Conservation (phyloP, 2,888 invertebrate species). For the Andrena flavipes region DNA sequence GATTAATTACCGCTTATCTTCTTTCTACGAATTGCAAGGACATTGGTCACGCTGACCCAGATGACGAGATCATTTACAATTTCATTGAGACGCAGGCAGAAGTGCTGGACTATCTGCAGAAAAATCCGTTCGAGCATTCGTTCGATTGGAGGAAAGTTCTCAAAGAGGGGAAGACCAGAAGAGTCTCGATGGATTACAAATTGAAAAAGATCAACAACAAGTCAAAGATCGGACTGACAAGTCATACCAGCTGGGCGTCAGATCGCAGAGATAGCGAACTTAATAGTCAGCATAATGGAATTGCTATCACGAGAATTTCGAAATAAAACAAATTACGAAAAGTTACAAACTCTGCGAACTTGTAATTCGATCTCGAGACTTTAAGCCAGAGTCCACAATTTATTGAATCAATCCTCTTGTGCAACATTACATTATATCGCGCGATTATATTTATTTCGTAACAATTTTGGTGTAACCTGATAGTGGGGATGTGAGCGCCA, state of each 20-base stretch:
- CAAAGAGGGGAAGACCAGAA: conserved; percentile 85
- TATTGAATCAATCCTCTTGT: too few relatives aligned
- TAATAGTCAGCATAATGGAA: too few relatives aligned
- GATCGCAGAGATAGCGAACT: too few relatives aligned
- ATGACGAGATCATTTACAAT: conserved; percentile 73
- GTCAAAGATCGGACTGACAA: conserved; percentile 19
- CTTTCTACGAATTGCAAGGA: conserved; percentile 14
- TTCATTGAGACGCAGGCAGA: conserved; percentile 73
- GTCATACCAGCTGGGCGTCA: too few relatives aligned
- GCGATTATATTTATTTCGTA: conserved; percentile 50
- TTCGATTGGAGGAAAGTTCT: conserved; percentile 87
- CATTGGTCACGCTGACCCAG: conserved; percentile 31
- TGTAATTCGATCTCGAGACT: too few relatives aligned
- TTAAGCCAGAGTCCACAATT: too few relatives aligned
- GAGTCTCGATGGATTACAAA: conserved; percentile 84
- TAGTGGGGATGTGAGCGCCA: conserved; percentile 53
- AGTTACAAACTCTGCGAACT: too few relatives aligned
- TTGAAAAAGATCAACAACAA: conserved; percentile 53
- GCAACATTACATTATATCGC: neutral
- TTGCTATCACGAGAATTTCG: too few relatives aligned
- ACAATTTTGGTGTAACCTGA: conserved; percentile 41
- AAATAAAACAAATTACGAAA: too few relatives aligned
- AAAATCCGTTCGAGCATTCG: conserved; percentile 85
- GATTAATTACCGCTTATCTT: neutral
- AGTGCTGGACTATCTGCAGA: conserved; percentile 84